These are phyloP conservation scores for Numenius phaeopus DNA, from an alignment of 2,797 vertebrate species.

Conservation along the genomic window DNA sequence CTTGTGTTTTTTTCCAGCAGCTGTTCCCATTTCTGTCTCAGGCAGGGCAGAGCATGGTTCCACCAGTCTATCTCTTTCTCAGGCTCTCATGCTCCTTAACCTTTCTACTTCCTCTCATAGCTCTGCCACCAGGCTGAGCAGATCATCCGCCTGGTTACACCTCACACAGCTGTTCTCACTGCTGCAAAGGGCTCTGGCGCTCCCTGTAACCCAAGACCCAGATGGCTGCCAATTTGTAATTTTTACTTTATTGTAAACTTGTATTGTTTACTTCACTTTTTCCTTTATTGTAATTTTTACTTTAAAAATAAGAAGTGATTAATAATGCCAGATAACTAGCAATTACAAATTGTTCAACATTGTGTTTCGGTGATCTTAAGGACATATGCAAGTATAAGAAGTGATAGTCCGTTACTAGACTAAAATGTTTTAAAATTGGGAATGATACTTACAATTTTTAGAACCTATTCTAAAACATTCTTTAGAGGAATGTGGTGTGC, in stretches of 20 bases:
- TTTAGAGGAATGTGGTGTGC: background rate
- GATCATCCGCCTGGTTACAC: background rate
- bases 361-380: background rate
- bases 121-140: background rate
- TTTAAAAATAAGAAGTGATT: background rate
- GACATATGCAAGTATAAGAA: background rate
- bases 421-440: background rate
- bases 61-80: background rate
- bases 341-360: background rate
- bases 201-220: background rate
- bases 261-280: background rate
- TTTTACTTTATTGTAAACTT: background rate
- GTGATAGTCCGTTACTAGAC: background rate
- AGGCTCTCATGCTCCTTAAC: background rate
- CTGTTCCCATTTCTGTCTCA: background rate
- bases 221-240: background rate
- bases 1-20: background rate
- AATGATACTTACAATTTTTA: background rate
- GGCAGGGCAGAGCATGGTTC: background rate
- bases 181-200: background rate
- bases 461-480: background rate
- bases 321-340: background rate
- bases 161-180: background rate
- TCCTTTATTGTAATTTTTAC: background rate
- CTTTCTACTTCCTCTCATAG: background rate